Evolutionary conservation across 2,888 invertebrate genomes (phyloP), one percentile per base, ranked within the genome.

Genomic region (Cephonodes hylas): DNA sequence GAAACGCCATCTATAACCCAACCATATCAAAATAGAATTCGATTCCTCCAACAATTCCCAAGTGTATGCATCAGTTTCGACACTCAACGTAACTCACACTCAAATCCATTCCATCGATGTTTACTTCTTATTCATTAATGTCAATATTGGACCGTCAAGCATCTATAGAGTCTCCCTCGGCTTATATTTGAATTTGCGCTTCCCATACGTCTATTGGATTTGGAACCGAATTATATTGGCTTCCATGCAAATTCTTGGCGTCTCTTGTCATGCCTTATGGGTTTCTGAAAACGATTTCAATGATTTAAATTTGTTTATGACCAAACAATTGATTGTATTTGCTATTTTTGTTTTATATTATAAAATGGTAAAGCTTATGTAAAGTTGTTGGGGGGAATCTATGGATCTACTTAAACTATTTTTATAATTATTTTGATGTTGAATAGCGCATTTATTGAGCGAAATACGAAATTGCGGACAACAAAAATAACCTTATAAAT

Each of bases 111-210:
- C 73, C 71, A 70, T 70, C 69, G 64, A 65, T 75, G 72, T 81
- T 79, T 79, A 70, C 73, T 64, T 69, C 68, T 67, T 72, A 71
- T 75, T 77, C 75, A 78, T 78, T 77, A 71, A 72, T 69, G 77
- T 79, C 76, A 80, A 80, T 77, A 79, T 79, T 78, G 75, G 70
- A 70, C 66, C 63, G 61, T 61, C 64, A 62, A 73, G 66, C 70
- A 71, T 71, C 72, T 72, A 64, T 62, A 63, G 64, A 63, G 61
- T 60, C 65, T 62, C 67, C 66, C 68, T 69, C 63, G 62, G 34
- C 64, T 60, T 22, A 46, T 59, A 59, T 60, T 63, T 45, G 63
- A 46, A 57, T 44, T 45, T 44, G 27, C 34, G 34, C 38, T 31
- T 22, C 22, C 18, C n/a, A 10, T 42, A n/a, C n/a, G n/a, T n/a